phyloP scores from a whole-genome alignment of 2,113 vertebrate genomes.

The Danio rerio region DNA sequence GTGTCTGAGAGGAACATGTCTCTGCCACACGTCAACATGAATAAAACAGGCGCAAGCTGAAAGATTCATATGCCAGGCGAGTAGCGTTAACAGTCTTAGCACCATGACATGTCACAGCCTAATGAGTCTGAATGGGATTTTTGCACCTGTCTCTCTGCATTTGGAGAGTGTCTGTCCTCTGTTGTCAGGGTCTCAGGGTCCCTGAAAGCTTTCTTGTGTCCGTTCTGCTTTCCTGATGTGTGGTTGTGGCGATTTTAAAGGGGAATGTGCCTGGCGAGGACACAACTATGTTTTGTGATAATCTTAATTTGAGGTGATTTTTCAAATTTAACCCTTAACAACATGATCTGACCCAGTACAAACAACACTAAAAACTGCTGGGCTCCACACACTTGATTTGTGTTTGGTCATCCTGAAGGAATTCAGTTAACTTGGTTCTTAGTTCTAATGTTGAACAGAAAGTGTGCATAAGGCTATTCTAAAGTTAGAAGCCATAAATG shows the following conservation, averaged over 20 bases:
- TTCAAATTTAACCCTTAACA: neutral
- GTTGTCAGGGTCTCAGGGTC: conserved; percentile 3
- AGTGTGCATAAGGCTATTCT: too few species aligned
- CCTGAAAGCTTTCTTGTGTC: conserved; percentile 50
- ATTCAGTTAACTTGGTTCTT: too few species aligned
- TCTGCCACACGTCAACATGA: conserved; percentile 24
- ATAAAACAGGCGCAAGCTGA: conserved; percentile 48
- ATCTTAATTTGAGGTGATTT: conserved; percentile 23
- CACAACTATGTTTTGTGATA: neutral
- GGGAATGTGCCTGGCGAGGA: neutral
- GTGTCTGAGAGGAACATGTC: conserved; percentile 18
- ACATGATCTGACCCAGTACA: too few species aligned
- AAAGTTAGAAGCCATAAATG: too few species aligned
- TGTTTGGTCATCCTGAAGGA: too few species aligned
- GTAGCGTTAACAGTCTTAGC: conserved; percentile 23
- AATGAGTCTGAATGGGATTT: conserved; percentile 52
- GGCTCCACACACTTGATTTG: too few species aligned
- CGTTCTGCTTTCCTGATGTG: neutral
- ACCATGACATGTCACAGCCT: conserved; percentile 36
- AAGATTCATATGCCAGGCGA: conserved; percentile 50
- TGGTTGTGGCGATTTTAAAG: conserved; percentile 34
- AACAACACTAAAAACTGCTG: too few species aligned
- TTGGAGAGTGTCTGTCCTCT: conserved; percentile 10
- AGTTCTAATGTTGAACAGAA: too few species aligned
- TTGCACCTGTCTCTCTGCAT: conserved; percentile 49